Evolutionary conservation across 23 tunicate genomes (phyloP).

Genomic region (Aplidium turbinatum): DNA sequence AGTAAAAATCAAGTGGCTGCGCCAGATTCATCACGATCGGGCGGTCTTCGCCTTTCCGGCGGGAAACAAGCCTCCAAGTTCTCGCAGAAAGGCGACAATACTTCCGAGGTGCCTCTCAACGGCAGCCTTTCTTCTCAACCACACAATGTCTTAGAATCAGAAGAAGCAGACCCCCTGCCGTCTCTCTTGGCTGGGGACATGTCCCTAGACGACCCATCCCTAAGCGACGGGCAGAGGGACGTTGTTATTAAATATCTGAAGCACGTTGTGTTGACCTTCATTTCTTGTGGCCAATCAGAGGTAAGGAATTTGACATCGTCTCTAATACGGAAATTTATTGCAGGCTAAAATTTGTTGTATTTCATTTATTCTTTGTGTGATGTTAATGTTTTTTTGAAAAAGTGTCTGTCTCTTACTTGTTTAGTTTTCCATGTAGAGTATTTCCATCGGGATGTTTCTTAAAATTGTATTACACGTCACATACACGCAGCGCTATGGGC

Average conservation of each 20-base stretch:
- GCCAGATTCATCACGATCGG: too few relatives aligned
- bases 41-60: neutral
- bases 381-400: too few relatives aligned
- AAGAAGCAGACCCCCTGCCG: slow-evolving; percentile 37
- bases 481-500: too few relatives aligned
- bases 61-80: neutral
- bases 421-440: neutral
- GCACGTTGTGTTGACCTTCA: slow-evolving; percentile 77
- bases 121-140: neutral
- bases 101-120: too few relatives aligned
- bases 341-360: too few relatives aligned
- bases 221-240: slow-evolving; percentile 69
- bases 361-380: too few relatives aligned
- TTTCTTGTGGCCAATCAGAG: slow-evolving; percentile 79
- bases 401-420: neutral
- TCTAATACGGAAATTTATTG: too few relatives aligned
- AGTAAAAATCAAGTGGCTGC: too few relatives aligned
- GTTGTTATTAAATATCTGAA: slow-evolving; percentile 77
- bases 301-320: slow-evolving; percentile 43
- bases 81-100: neutral
- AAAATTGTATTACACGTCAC: too few relatives aligned
- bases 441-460: neutral
- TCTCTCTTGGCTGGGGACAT: slow-evolving; percentile 57
- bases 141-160: slow-evolving; percentile 9
- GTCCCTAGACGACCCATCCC: slow-evolving; percentile 66